Conservation (phyloP, 37 sponge, comb jelly and placozoan genomes). For the Diacarnus erythraeanus region DNA sequence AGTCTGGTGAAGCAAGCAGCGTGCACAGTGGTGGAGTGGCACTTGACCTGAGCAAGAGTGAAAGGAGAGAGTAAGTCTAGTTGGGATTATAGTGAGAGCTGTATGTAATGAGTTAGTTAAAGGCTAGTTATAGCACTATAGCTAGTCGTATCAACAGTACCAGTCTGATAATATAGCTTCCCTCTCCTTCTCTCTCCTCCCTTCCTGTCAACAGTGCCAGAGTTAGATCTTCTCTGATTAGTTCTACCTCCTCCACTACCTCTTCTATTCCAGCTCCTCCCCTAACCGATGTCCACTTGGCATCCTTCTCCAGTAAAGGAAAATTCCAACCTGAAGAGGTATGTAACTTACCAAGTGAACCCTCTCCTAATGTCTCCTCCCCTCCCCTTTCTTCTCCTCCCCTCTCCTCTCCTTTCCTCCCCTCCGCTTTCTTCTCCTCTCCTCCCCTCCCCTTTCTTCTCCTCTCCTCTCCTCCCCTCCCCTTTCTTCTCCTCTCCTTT, state of each 20-base stretch:
- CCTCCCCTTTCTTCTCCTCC: too few relatives aligned
- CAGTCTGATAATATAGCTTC: neutral
- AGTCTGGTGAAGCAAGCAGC: neutral
- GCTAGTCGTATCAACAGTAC: too few relatives aligned
- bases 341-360: neutral
- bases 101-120: too few relatives aligned
- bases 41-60: neutral
- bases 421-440: too few relatives aligned
- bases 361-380: too few relatives aligned
- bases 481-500: too few relatives aligned
- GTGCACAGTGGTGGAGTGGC: neutral
- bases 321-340: neutral
- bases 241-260: neutral
- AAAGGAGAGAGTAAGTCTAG: neutral
- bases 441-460: too few relatives aligned
- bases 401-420: too few relatives aligned
- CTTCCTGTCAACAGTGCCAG: neutral
- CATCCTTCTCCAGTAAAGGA: neutral
- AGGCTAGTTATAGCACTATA: too few relatives aligned
- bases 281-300: neutral
- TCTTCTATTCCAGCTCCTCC: neutral
- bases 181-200: neutral
- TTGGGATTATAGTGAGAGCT: too few relatives aligned
- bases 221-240: neutral
- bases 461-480: too few relatives aligned